Evolutionary conservation across 2,888 invertebrate genomes (phyloP).

Genomic region (Lycocerus yunnanus): DNA sequence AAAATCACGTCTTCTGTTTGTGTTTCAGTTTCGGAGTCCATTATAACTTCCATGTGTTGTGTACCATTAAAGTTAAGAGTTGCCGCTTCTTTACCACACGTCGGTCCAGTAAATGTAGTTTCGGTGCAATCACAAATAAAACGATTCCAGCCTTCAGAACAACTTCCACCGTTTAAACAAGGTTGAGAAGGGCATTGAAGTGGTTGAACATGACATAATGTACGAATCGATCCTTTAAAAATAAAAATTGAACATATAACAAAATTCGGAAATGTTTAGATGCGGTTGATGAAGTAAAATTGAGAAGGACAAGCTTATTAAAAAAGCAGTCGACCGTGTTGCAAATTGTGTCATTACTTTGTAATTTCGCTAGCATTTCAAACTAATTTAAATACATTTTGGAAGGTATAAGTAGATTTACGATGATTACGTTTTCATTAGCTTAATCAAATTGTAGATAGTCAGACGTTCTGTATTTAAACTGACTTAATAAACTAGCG

Average conservation of each 20-base stretch:
- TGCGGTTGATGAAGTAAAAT: background rate
- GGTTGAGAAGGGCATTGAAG: constrained; percentile 83
- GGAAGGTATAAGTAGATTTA: background rate
- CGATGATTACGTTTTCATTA: background rate
- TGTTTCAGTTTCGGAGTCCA: constrained; percentile 55
- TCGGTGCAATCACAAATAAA: constrained; percentile 87
- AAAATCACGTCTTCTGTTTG: constrained; percentile 90
- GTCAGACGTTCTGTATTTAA: background rate
- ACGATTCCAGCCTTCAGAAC: constrained; percentile 94
- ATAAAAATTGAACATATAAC: background rate
- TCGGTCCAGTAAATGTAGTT: constrained; percentile 87
- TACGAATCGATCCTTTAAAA: constrained; percentile 78
- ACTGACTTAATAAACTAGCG: background rate
- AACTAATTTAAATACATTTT: background rate
- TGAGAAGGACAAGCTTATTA: background rate
- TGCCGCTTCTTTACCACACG: constrained; percentile 88
- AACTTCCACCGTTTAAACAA: constrained; percentile 86
- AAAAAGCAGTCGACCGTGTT: background rate
- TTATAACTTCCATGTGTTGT: constrained; percentile 71
- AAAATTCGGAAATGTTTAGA: background rate
- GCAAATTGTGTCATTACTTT: background rate
- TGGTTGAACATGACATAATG: constrained; percentile 83
- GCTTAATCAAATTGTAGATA: background rate
- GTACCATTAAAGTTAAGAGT: constrained; percentile 88
- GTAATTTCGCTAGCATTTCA: background rate